These are phyloP conservation scores for Podocnemis expansa DNA, from an alignment of 2,113 vertebrate species.

Conservation along the genomic window DNA sequence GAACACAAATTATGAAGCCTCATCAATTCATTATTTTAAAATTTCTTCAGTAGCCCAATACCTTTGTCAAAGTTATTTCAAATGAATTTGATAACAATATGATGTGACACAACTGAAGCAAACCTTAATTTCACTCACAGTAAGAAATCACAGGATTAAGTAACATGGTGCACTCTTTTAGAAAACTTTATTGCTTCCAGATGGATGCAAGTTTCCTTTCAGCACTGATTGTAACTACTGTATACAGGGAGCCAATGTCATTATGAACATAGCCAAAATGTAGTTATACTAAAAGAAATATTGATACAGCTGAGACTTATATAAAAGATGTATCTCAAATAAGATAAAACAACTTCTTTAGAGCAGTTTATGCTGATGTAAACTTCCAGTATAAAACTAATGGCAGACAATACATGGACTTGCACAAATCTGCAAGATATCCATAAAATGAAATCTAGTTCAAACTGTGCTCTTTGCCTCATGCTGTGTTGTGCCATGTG, in stretches of 20 bases:
- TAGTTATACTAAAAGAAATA: conserved; percentile 56
- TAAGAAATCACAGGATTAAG: conserved; percentile 89
- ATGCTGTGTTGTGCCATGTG: conserved; percentile 86
- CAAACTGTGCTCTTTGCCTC: conserved; percentile 79
- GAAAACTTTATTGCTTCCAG: conserved; percentile 92
- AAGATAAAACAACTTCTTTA: not conserved
- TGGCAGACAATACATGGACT: not conserved
- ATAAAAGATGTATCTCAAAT: not conserved
- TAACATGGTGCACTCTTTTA: conserved; percentile 90
- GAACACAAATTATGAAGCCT: conserved; percentile 53
- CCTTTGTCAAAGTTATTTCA: conserved; percentile 60
- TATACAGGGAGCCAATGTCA: conserved; percentile 80
- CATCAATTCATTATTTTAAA: conserved; percentile 39
- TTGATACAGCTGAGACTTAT: conserved; percentile 38
- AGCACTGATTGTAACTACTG: conserved; percentile 80
- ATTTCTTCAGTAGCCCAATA: conserved; percentile 40
- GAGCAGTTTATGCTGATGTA: not conserved
- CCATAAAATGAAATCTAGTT: conserved; percentile 70
- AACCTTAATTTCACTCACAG: conserved; percentile 89
- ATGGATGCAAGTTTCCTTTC: conserved; percentile 89
- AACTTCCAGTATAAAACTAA: not conserved
- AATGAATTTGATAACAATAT: conserved; percentile 84
- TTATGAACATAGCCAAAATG: conserved; percentile 77
- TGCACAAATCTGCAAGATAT: conserved; percentile 53
- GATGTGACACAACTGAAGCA: conserved; percentile 87